Base-by-base conservation (phyloP, 2,113 vertebrate species). In the Aspiorhynchus laticeps region DNA sequence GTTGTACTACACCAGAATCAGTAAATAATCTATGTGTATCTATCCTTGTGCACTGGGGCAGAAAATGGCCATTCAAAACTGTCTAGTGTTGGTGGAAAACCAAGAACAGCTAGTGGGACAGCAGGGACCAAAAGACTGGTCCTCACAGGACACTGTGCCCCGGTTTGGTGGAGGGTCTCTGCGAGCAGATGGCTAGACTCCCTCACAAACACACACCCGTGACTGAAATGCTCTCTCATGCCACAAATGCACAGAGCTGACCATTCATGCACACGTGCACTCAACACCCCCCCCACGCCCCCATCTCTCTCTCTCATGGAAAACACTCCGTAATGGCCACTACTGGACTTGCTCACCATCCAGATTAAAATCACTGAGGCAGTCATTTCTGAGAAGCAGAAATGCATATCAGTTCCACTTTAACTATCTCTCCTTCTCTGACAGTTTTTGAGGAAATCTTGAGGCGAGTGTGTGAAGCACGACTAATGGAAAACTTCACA, bases 311-410 rank as follows among this genome's bases (percentile, higher is more conserved):
- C 4, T 82, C 76, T 79, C 65, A 28, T 24, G 46, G 56, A 88
- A 80, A 84, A 82, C 43, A 5, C 53, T 77, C 69, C n/a, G 28
- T 83, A 85, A 88, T n/a, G 21, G 90, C 84, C 75, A 46, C 73
- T n/a, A 81, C 78, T 67, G 63, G 87, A 91, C 90, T 92, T 84
- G 91, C 92, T 91, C 92, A 91, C 83, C 82, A 86, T 87, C 88
- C 89, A 91, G 90, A 94, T 94, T 92, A 93, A 94, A 94, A 91
- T 83, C 91, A 90, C 83, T 90, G 91, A 90, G 85, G 83, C 82
- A 84, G 28, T 36, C 31, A 74, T 74, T 84, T 74, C 82, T 9
- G 4, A 84, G 48, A 84, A 56, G 82, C 87, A 92, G 92, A 87
- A 90, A 79, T 88, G 88, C 87, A 84, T 77, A 83, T 86, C 84